A percentile compares a stretch with the other conserved stretches of the same genome.
Conservation (phyloP, 2,888 invertebrate species). For the Incurvaria masculella region DNA sequence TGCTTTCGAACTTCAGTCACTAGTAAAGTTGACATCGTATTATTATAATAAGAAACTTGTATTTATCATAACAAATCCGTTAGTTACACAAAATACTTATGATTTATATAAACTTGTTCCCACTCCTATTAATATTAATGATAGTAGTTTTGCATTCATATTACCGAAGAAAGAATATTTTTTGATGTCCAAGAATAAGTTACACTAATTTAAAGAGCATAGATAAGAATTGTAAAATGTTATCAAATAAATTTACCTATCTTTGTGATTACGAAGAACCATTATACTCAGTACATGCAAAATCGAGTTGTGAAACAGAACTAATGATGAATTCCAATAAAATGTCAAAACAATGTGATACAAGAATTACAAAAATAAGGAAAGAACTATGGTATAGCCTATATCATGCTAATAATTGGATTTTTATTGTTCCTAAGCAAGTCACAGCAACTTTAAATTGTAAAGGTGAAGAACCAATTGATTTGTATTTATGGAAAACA, state of each 20-base stretch:
- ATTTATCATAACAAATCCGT: constrained; percentile 13
- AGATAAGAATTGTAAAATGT: constrained; percentile 11
- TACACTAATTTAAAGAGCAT: constrained; percentile 10
- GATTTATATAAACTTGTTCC: constrained; percentile 14
- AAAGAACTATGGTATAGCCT: constrained; percentile 13
- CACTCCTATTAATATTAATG: constrained; percentile 12
- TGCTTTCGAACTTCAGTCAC: constrained; percentile 9
- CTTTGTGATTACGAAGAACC: no score
- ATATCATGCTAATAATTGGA: constrained; percentile 9
- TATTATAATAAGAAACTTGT: constrained; percentile 12
- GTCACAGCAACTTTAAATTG: constrained; percentile 1
- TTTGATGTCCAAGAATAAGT: constrained; percentile 11
- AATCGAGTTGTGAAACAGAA: constrained; percentile 16
- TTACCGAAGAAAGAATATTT: constrained; percentile 16
- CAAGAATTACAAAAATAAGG: constrained; percentile 11
- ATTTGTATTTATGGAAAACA: not conserved
- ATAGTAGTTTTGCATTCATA: constrained; percentile 14
- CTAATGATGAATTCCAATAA: constrained; percentile 11
- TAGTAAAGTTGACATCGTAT: constrained; percentile 10
- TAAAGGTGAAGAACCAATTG: constrained; percentile 2
- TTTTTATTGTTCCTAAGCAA: constrained; percentile 6
- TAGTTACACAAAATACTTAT: constrained; percentile 12
- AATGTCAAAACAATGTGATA: constrained; percentile 14
- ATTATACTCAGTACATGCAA: constrained; percentile 14
- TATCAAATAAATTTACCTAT: constrained; percentile 10